Conservation (phyloP, 2,888 invertebrate species). For the Argyra leucocephala region DNA sequence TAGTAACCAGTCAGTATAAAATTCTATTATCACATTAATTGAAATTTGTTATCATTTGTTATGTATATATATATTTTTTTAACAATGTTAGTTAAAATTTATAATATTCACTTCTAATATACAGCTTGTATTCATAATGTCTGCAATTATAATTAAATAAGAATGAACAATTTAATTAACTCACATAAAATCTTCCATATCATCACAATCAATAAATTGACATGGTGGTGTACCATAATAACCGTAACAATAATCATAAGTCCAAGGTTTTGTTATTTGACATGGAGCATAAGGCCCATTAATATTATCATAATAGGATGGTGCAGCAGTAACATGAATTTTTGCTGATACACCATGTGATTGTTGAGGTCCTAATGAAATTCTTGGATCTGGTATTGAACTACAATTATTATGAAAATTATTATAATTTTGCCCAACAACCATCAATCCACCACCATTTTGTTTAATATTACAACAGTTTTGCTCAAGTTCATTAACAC, state of each 20-base stretch:
- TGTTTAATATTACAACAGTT: neutral
- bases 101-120: no score
- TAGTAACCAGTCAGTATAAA: no score
- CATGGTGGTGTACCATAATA: constrained; percentile 53
- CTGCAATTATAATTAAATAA: no score
- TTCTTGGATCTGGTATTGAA: no score
- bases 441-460: no score
- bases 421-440: neutral
- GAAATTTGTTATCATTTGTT: no score
- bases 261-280: constrained; percentile 48
- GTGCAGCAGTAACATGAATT: constrained; percentile 20
- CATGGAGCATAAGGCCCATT: constrained; percentile 43
- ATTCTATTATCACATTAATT: no score
- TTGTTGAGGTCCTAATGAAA: neutral
- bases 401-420: neutral
- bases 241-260: constrained; percentile 57
- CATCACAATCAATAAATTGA: constrained; percentile 56
- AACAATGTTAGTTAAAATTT: no score
- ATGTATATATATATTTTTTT: no score
- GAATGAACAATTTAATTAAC: constrained; percentile 41
- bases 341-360: neutral
- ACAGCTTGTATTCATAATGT: no score
- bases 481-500: neutral
- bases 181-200: constrained; percentile 70
- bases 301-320: constrained; percentile 17